phyloP scores from a whole-genome alignment of 2,797 vertebrate species.

The Sarcoramphus papa region DNA sequence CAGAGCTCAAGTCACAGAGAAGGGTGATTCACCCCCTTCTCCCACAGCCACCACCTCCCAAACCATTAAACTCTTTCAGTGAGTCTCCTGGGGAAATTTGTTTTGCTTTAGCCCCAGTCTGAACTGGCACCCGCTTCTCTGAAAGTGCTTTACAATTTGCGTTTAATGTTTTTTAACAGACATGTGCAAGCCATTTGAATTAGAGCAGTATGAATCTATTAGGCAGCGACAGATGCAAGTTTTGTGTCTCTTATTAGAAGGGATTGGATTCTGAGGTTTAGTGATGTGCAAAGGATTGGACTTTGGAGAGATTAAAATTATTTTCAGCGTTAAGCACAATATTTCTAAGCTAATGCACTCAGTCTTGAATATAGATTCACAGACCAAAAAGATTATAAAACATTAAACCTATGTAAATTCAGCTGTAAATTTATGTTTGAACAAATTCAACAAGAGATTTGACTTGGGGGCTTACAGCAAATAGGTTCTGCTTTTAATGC shows the following conservation, averaged over 20 bases:
- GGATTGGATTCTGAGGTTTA: slow-evolving; percentile 60
- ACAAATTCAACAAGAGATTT: slow-evolving; percentile 74
- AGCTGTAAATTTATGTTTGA: slow-evolving; percentile 71
- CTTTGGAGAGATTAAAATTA: slow-evolving; percentile 72
- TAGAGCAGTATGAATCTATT: slow-evolving; percentile 49
- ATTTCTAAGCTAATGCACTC: slow-evolving; percentile 61
- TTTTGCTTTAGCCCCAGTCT: neutral
- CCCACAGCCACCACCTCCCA: neutral
- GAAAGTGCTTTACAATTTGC: neutral
- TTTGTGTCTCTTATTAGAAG: slow-evolving; percentile 57
- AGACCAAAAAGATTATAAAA: slow-evolving; percentile 72
- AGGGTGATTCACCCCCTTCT: neutral
- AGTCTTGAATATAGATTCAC: slow-evolving; percentile 70
- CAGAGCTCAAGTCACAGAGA: neutral
- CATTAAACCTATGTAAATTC: slow-evolving; percentile 76
- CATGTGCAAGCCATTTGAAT: slow-evolving; percentile 1
- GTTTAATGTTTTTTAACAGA: slow-evolving; percentile 13
- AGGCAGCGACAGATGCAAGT: slow-evolving; percentile 41
- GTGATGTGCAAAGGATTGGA: slow-evolving; percentile 65
- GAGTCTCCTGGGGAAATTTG: neutral
- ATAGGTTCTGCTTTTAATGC: slow-evolving; percentile 51
- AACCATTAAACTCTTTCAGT: neutral
- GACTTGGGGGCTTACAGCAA: slow-evolving; percentile 67
- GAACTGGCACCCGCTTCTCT: neutral
- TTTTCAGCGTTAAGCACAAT: slow-evolving; percentile 70